phyloP scores from a whole-genome alignment of 2,888 invertebrate genomes.

The Neoitamus cyanurus region DNA sequence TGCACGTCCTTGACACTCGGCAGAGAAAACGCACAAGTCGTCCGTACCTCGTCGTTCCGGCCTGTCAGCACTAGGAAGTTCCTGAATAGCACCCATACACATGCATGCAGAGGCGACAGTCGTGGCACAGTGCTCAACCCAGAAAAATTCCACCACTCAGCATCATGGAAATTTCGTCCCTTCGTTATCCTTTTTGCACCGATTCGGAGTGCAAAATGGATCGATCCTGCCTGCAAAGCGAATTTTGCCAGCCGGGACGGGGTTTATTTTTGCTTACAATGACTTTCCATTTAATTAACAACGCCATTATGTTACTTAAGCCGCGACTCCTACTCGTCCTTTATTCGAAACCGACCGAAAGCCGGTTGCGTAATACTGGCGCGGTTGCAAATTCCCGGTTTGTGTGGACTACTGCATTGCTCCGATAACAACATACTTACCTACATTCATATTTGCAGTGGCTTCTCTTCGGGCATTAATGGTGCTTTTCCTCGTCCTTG shows the following conservation, averaged over 20 bases:
- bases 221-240: not conserved
- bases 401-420: not conserved
- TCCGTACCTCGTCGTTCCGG: not conserved
- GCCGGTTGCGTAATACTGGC: not conserved
- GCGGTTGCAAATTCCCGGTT: not conserved
- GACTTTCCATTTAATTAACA: slow-evolving; percentile 34
- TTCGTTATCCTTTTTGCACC: slow-evolving; percentile 14
- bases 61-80: slow-evolving; percentile 8
- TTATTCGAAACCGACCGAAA: not conserved
- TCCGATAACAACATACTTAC: not conserved
- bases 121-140: not conserved
- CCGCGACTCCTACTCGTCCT: not conserved
- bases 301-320: slow-evolving; percentile 3
- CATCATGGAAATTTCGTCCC: slow-evolving; percentile 15
- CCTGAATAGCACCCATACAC: not conserved
- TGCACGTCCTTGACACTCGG: slow-evolving; percentile 22
- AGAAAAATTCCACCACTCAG: not conserved
- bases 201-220: not conserved
- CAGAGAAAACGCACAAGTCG: slow-evolving; percentile 10
- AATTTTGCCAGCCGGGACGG: not conserved
- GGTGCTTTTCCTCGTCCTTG: not conserved
- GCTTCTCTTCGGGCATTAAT: not conserved
- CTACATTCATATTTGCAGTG: not conserved
- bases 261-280: slow-evolving; percentile 22
- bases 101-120: not conserved